Conservation (phyloP, 2,888 invertebrate species). For the Chelonus formosanus region DNA sequence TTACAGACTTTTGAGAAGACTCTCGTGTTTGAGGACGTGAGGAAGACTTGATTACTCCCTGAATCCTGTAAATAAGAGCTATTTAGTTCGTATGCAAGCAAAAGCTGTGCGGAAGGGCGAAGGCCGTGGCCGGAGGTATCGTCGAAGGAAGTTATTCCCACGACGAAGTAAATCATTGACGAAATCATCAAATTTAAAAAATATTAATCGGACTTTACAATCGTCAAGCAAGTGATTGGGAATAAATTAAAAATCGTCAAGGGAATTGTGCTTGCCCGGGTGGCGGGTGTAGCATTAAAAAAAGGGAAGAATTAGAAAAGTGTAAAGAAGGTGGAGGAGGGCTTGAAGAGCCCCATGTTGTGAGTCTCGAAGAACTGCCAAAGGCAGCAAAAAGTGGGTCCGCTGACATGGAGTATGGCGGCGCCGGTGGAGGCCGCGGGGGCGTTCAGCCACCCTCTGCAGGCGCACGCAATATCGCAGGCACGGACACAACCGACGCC, state of each 20-base stretch:
- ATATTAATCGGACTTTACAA: constrained; percentile 21
- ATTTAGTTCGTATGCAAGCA: constrained; percentile 56
- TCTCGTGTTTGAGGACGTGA: constrained; percentile 15
- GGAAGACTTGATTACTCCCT: constrained; percentile 19
- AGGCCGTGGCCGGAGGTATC: constrained; percentile 35
- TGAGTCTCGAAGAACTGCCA: constrained; percentile 60
- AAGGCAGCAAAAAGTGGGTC: constrained; percentile 53
- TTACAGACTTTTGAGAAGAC: constrained; percentile 15
- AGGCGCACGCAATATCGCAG: constrained; percentile 56
- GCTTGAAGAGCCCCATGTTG: constrained; percentile 58
- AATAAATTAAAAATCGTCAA: neutral
- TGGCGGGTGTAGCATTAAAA: neutral
- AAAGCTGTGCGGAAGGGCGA: constrained; percentile 40
- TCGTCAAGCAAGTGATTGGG: constrained; percentile 20
- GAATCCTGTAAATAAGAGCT: constrained; percentile 38
- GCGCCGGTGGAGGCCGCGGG: constrained; percentile 48
- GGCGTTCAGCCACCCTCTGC: constrained; percentile 59
- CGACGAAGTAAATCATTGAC: constrained; percentile 30
- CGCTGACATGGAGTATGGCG: constrained; percentile 63
- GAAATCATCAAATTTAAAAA: constrained; percentile 4
- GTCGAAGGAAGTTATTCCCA: constrained; percentile 32
- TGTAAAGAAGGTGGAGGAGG: constrained; percentile 37
- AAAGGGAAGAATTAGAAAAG: constrained; percentile 27
- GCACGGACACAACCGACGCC: constrained; percentile 63
- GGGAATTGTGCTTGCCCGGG: neutral